phyloP scores from a whole-genome alignment of 2,888 invertebrate genomes.

The Eueremaeus valkanovi region DNA sequence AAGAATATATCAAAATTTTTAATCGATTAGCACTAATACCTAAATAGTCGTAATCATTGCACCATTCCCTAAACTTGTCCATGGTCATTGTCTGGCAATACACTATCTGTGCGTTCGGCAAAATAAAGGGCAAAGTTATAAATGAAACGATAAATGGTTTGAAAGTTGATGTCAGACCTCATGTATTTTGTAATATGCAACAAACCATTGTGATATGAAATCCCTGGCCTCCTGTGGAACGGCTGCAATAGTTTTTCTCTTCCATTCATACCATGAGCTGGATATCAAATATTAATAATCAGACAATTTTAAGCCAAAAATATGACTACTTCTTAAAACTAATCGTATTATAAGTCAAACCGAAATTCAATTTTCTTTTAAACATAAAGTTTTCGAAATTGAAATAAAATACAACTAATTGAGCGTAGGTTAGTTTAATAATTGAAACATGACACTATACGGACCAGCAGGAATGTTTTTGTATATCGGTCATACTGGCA shows the following conservation, averaged over 20 bases:
- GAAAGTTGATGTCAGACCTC: too few relatives aligned
- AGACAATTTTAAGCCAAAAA: too few relatives aligned
- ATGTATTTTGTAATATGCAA: neutral
- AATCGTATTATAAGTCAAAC: too few relatives aligned
- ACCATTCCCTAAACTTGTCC: neutral
- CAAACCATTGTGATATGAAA: neutral
- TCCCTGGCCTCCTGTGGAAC: neutral
- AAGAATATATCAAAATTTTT: neutral
- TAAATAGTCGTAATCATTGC: neutral
- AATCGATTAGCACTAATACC: neutral
- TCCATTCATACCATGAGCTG: neutral
- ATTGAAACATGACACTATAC: too few relatives aligned
- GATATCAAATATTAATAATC: too few relatives aligned
- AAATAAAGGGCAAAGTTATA: too few relatives aligned
- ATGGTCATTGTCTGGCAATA: neutral
- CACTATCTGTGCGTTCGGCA: too few relatives aligned
- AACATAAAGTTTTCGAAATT: too few relatives aligned
- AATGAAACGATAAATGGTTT: neutral
- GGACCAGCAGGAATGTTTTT: neutral
- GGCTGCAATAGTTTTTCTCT: neutral
- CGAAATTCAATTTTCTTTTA: too few relatives aligned
- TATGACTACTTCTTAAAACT: too few relatives aligned
- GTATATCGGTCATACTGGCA: neutral
- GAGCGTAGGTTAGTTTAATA: too few relatives aligned
- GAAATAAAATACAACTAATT: too few relatives aligned